A percentile compares a stretch with the other conserved stretches of the same genome.
Evolutionary conservation across 2,113 vertebrate species (phyloP).

Genomic region (Tupaia chinensis): DNA sequence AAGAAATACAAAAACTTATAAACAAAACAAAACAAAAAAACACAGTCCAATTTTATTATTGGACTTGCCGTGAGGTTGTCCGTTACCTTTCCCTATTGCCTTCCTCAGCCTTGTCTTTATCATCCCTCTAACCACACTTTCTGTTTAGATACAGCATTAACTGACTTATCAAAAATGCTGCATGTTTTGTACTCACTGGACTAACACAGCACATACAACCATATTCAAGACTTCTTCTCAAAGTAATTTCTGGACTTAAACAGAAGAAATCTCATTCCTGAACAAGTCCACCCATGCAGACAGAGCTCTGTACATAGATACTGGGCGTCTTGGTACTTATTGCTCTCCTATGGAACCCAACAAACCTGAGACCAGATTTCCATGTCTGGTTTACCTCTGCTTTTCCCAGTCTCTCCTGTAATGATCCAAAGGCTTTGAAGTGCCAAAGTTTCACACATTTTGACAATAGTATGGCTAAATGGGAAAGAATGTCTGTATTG

Average conservation of each 20-base stretch:
- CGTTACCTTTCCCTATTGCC: neutral
- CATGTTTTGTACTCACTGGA: neutral
- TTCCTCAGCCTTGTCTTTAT: neutral
- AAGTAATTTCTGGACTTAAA: neutral
- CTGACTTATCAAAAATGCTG: neutral
- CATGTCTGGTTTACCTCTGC: neutral
- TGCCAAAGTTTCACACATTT: neutral
- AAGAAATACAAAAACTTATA: too few species aligned
- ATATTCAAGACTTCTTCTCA: neutral
- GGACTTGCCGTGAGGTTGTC: neutral
- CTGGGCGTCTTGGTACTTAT: fast-evolving
- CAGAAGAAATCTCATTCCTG: neutral
- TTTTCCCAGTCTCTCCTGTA: neutral
- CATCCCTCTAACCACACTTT: neutral
- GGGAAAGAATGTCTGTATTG: neutral
- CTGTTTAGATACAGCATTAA: neutral
- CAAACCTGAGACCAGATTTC: neutral
- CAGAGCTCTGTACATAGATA: neutral
- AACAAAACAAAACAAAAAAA: too few species aligned
- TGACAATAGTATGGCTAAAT: conserved; percentile 1
- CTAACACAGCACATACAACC: neutral
- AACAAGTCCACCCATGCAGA: neutral
- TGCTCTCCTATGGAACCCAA: neutral
- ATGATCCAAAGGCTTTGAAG: neutral
- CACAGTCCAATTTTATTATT: neutral